Conservation (phyloP, 2,888 invertebrate genomes). For the Apantesis nais region DNA sequence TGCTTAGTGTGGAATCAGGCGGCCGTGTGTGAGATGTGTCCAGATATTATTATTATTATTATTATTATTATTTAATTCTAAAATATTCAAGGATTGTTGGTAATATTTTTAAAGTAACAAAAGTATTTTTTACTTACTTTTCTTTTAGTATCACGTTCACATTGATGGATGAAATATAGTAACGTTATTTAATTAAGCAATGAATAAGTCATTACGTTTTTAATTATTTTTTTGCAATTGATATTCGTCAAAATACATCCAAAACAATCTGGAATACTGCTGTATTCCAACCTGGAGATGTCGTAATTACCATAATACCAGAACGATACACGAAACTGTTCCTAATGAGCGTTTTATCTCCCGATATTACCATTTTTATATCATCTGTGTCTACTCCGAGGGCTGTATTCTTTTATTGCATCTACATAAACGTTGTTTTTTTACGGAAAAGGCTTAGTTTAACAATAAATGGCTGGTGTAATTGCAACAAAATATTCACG, state of each 20-base stretch:
- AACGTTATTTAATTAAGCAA: too few species aligned
- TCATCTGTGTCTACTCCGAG: constrained; percentile 3
- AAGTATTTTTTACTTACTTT: too few species aligned
- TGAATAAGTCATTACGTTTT: too few species aligned
- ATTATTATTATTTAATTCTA: too few species aligned
- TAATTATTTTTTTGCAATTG: not conserved
- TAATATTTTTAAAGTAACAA: too few species aligned
- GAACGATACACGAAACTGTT: not conserved
- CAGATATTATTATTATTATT: too few species aligned
- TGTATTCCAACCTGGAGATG: not conserved
- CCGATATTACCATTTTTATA: constrained; percentile 12
- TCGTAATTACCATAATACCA: constrained; percentile 5
- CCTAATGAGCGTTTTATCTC: constrained; percentile 13
- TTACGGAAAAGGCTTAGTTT: not conserved
- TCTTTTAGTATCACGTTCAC: too few species aligned
- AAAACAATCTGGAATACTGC: not conserved
- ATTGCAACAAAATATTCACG: not conserved
- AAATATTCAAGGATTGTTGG: too few species aligned
- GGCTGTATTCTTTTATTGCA: not conserved
- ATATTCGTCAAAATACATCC: not conserved
- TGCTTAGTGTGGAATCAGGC: too few species aligned
- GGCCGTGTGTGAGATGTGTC: too few species aligned
- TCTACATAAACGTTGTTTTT: not conserved
- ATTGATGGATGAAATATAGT: too few species aligned
- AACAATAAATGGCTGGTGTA: not conserved